Base-by-base conservation (phyloP, 2,113 vertebrate species). In the Podarcis muralis region DNA sequence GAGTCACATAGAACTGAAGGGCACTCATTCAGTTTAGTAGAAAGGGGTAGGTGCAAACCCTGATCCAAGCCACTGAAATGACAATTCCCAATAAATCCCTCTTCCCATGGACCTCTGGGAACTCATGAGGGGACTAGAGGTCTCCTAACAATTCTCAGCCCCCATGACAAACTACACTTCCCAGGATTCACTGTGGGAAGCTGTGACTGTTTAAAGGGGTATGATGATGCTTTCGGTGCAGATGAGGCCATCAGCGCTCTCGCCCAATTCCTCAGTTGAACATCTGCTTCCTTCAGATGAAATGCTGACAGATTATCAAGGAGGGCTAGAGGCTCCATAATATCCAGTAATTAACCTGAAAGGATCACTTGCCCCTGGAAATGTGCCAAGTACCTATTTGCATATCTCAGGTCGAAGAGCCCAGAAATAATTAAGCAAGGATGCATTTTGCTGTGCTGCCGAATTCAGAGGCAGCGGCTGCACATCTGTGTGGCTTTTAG, bases 271-370 rank as follows among this genome's bases (percentile, higher is more conserved):
- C 92, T 93, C 84, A 92, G 86, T 80, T 85, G 90, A 96, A 92
- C 93, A 95, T 87, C 95, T 95, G 92, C 77, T 81, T 92, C 30
- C 90, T 91, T 66, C 8, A 89, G 85, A 93, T 2, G 1, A 95
- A 96, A 90, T 8, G 32, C 86, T 95, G 91, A 94, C 91, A 94
- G 86, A 94, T 92, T 86, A 48, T 88, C 5, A 1, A 20, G 8
- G 2, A 62, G 59, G 79, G 25, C 35, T 71, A 66, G 66, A 43
- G 57, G 32, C 20, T 87, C 7, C 15, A 2, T 2, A 23, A 87
- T 91, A 89, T 40, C 81, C 83, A 89, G 6, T 6, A 83, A 91
- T 92, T 92, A 94, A 91, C 84, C 86, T 88, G 91, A 75, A 82
- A 87, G 87, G 53, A 79, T 9, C 48, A 6, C 0, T 87, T 66